Percentiles rank a stretch among this genome's conserved stretches.
These are phyloP conservation scores for Thaumetopoea pityocampa DNA, from an alignment of 1,140 invertebrate species.

Conservation along the genomic window DNA sequence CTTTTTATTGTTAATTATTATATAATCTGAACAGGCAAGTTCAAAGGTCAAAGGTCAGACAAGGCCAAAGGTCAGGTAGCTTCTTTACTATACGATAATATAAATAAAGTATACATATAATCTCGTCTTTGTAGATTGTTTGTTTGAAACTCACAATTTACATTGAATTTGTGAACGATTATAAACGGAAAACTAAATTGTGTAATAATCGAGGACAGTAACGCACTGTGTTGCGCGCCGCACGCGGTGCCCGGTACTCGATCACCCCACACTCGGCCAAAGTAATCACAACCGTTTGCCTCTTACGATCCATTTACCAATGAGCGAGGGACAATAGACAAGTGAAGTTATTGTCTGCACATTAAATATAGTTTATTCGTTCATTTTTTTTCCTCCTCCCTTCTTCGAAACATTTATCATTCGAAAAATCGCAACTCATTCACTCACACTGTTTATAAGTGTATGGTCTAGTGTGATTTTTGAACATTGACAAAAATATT, in stretches of 20 bases:
- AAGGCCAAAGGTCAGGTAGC: too few species aligned
- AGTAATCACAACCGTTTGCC: slow-evolving; percentile 26
- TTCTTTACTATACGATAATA: too few species aligned
- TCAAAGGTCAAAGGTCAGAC: too few species aligned
- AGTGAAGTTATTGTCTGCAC: slow-evolving; percentile 49
- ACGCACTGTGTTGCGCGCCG: too few species aligned
- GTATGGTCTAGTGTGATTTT: slow-evolving; percentile 24
- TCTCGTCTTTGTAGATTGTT: too few species aligned
- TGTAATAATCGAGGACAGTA: too few species aligned
- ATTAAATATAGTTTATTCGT: slow-evolving; percentile 50
- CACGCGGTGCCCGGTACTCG: not conserved
- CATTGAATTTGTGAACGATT: too few species aligned
- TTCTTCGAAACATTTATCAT: slow-evolving; percentile 42
- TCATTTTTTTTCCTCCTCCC: slow-evolving; percentile 27
- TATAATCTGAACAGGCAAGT: too few species aligned
- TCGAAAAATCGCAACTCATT: slow-evolving; percentile 44
- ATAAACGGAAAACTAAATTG: too few species aligned
- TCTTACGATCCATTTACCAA: slow-evolving; percentile 55
- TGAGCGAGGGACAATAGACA: slow-evolving; percentile 39
- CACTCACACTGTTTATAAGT: slow-evolving; percentile 43
- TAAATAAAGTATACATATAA: too few species aligned
- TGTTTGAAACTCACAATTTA: too few species aligned
- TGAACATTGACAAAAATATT: slow-evolving; percentile 44
- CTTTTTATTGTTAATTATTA: too few species aligned
- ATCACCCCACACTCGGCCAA: slow-evolving; percentile 33